Evolutionary conservation across 2,888 invertebrate genomes (phyloP), one percentile per base, ranked within the genome.

Genomic region (Cacoxenus indagator): DNA sequence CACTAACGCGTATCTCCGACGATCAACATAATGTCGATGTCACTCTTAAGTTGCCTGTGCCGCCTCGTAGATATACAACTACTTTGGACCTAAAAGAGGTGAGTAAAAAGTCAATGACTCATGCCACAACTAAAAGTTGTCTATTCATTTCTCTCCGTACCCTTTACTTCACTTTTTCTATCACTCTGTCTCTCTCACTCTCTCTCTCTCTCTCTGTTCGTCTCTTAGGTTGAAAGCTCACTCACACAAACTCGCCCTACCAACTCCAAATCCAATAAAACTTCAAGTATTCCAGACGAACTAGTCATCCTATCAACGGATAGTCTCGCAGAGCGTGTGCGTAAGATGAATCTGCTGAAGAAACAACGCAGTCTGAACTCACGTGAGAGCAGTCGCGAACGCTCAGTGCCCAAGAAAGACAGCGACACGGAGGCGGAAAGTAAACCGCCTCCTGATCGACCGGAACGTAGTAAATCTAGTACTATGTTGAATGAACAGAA

Each of bases 21-120:
- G 88, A 62, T 11, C 89, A 91, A 70, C 91, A 91, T 78, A 75
- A 84, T 74, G 91, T 93, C 64, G 89, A 89, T 74, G 90, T 92
- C 77, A 93, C 93, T 62, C 89, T 94, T 77, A 93, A 91, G 86
- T 88, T 94, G 72, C 92, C 91, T 76, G 88, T 93, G 78, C 93
- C 94, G 81, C 89, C 92, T 75, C 90, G 92, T 81, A 90, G 92
- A 78, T 90, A 90, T 73, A 91, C 92, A 62, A 91, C 92, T 61
- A 90, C 90, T 68, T 84, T 91, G 66, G 88, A 92, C 70, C 75
- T 84, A 26, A 85, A 87, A 70, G 86, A 84, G 80, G 87, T 87
- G 64, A 74, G 74, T 54, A 1, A 17, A 37, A 29, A 26, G 24
- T 1, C 1, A 27, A 11, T 31, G 22, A 4, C 11, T 14, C 14